Evolutionary conservation across 2,113 vertebrate species (phyloP).

Genomic region (Vulpes vulpes): DNA sequence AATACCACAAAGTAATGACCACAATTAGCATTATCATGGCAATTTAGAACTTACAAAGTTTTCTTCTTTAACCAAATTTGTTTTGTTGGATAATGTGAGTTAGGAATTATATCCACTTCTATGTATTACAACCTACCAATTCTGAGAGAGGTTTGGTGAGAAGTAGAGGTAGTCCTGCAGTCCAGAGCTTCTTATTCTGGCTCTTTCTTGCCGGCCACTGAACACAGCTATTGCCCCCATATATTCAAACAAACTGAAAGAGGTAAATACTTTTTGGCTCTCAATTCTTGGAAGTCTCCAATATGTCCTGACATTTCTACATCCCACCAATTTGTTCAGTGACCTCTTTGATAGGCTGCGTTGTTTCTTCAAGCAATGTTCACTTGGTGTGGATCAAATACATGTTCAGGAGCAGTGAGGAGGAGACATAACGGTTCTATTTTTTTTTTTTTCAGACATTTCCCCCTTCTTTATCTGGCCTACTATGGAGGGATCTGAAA

Average conservation of each 20-base stretch:
- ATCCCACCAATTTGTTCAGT: no score
- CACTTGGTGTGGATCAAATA: neutral
- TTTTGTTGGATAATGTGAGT: neutral
- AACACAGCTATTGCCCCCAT: neutral
- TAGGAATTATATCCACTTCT: neutral
- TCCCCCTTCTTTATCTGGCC: neutral
- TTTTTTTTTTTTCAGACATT: neutral
- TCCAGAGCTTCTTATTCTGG: neutral
- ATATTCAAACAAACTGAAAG: neutral
- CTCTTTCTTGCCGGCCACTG: neutral
- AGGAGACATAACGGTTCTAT: neutral
- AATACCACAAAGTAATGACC: neutral
- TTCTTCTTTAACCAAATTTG: neutral
- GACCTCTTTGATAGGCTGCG: neutral
- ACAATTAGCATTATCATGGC: slow-evolving; percentile 24
- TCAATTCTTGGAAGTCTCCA: neutral
- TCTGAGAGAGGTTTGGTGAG: neutral
- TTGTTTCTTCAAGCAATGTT: neutral
- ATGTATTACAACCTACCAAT: neutral
- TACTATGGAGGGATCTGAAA: neutral
- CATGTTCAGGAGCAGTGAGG: neutral
- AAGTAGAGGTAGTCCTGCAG: neutral
- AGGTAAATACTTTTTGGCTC: neutral
- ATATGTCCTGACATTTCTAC: neutral
- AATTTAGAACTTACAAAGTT: neutral